Evolutionary conservation across 2,113 vertebrate species (phyloP), one percentile per base, ranked within the genome.

Genomic region (Phoenicopterus ruber): DNA sequence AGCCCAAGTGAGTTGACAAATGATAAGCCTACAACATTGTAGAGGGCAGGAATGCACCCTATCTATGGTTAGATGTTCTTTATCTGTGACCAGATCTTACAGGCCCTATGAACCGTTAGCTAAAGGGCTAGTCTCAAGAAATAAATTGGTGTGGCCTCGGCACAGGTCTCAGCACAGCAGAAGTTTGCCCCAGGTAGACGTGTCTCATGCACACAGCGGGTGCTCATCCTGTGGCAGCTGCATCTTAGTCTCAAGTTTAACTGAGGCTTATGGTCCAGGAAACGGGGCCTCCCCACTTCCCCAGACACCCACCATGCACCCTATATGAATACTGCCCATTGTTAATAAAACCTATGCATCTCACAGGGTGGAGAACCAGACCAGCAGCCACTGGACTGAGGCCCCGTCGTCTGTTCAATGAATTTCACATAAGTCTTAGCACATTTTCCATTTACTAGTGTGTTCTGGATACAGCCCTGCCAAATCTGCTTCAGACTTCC

Each of bases 201-300:
- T 5, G 19, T 29, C 52, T 17, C 66, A 17, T 20, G 29, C 40
- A 55, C 22, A 17, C 10, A 59, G 36, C 0, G 0, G 20, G 17
- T 31, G 15, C 40, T 58, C 31, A 84, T 22, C 28, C 54, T 34
- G 17, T 40, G 17, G 49, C 21, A 49, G 67, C 36, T 61, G 52
- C 32, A 13, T 13, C 69, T 61, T n/a, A 31, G 25, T n/a, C 80
- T 46, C 18, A 73, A 28, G 24, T 44, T 42, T 57, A 65, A 40
- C 26, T 0, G 1, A 10, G 44, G 31, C 9, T 62, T 28, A 66
- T 13, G 55, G 8, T 88, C 13, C 38, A 59, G 76, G 13, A 80
- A 83, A 91, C 80, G 18, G 40, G 65, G 25, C 13, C 15, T 86
- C 19, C 10, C 25, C 32, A 21, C 0, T 49, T 34, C n/a, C 47